These are phyloP conservation scores for Chauna torquata DNA, from an alignment of 2,113 vertebrate species.

Conservation along the genomic window DNA sequence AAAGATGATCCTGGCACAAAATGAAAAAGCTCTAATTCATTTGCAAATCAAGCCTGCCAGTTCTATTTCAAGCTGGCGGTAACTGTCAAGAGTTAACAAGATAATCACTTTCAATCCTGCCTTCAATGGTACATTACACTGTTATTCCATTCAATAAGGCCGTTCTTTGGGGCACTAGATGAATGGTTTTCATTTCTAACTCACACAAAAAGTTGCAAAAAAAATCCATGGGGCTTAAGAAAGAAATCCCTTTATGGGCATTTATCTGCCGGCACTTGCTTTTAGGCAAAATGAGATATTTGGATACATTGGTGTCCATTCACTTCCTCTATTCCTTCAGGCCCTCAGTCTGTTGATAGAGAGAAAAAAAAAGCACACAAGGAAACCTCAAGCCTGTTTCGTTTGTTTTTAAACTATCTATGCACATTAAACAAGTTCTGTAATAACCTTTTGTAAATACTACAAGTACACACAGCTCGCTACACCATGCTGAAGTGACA, in stretches of 20 bases:
- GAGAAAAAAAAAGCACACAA: neutral
- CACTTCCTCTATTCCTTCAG: constrained; percentile 81
- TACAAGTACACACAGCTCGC: neutral
- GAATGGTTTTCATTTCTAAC: constrained; percentile 88
- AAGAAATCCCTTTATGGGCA: constrained; percentile 87
- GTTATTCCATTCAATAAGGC: constrained; percentile 90
- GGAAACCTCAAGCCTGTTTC: constrained; percentile 47
- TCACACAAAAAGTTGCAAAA: constrained; percentile 84
- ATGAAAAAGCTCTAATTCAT: constrained; percentile 97
- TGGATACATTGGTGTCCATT: constrained; percentile 86
- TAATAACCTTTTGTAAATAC: neutral
- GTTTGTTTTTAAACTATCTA: constrained; percentile 18
- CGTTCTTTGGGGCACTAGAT: constrained; percentile 89
- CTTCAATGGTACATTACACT: constrained; percentile 94
- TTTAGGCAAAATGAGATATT: constrained; percentile 90
- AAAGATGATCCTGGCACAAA: constrained; percentile 98
- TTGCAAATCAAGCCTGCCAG: constrained; percentile 98
- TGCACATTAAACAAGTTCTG: constrained; percentile 49
- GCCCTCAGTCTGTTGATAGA: constrained; percentile 69
- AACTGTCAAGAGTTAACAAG: constrained; percentile 99
- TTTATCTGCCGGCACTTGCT: constrained; percentile 89
- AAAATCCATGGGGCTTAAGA: constrained; percentile 83
- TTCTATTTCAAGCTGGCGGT: constrained; percentile 95
- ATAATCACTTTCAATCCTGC: constrained; percentile 99
- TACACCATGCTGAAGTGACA: neutral